These are phyloP conservation scores for Nycticorax nycticorax DNA, from an alignment of 2,113 vertebrate species.

Conservation along the genomic window DNA sequence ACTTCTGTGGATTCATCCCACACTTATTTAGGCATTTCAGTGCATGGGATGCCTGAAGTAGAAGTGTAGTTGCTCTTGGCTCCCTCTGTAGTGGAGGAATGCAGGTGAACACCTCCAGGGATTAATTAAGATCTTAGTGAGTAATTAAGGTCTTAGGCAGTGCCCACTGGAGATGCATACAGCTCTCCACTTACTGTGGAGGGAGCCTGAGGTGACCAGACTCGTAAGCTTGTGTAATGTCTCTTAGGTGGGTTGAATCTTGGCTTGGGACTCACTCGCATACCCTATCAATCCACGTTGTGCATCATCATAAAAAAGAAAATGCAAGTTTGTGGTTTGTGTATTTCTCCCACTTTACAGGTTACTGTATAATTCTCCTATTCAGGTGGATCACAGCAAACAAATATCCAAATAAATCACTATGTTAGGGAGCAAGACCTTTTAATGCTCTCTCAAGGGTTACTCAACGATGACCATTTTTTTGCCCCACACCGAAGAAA, in stretches of 20 bases:
- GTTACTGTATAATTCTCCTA: background rate
- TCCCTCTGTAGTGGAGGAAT: slow-evolving; percentile 23
- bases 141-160: slow-evolving; percentile 53
- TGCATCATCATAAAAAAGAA: background rate
- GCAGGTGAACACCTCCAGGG: slow-evolving; percentile 56
- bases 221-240: background rate
- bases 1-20: background rate
- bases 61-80: background rate
- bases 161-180: slow-evolving; percentile 42
- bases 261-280: background rate
- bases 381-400: background rate
- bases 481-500: background rate
- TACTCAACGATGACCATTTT: background rate
- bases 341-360: background rate
- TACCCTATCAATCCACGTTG: background rate
- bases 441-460: background rate
- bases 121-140: slow-evolving; percentile 45
- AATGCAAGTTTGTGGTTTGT: background rate
- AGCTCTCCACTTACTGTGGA: background rate
- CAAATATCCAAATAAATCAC: background rate
- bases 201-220: slow-evolving; percentile 24
- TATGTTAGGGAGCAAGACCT: background rate
- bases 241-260: background rate
- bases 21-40: background rate
- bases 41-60: background rate